Evolutionary conservation across 2,888 invertebrate species (phyloP).

Genomic region (Diarsia rubi): DNA sequence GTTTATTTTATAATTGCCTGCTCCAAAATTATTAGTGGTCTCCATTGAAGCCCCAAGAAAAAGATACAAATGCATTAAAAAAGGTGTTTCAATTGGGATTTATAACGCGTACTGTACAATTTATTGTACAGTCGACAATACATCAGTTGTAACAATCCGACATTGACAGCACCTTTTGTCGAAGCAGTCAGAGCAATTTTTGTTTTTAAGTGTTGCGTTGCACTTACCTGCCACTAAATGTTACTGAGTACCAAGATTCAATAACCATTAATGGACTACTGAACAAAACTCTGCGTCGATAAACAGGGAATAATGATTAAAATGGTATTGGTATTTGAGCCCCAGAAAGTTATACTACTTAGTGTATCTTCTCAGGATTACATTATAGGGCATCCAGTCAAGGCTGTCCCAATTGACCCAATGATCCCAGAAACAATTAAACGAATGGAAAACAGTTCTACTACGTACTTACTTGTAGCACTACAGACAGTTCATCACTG

Average conservation of each 20-base stretch:
- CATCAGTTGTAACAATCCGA: not conserved
- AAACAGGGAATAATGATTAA: not conserved
- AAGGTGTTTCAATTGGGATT: not conserved
- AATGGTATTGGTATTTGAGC: not conserved
- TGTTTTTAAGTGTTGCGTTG: too few species aligned
- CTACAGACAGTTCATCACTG: not conserved
- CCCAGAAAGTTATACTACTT: not conserved
- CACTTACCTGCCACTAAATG: too few species aligned
- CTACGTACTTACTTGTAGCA: not conserved
- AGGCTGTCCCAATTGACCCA: conserved; percentile 40
- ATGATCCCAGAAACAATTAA: conserved; percentile 19
- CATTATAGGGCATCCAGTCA: conserved; percentile 18
- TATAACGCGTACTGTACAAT: not conserved
- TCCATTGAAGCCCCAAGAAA: not conserved
- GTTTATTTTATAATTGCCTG: not conserved
- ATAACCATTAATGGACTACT: not conserved
- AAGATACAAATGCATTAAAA: not conserved
- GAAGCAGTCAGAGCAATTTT: not conserved
- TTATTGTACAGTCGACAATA: not conserved
- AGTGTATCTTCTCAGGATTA: conserved; percentile 7
- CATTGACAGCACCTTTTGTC: not conserved
- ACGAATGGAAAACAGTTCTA: conserved; percentile 23
- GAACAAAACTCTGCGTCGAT: not conserved
- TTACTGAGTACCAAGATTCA: not conserved
- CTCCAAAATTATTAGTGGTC: not conserved